These are phyloP conservation scores for Acleris emargana DNA, from an alignment of 2,888 invertebrate species.

Conservation along the genomic window DNA sequence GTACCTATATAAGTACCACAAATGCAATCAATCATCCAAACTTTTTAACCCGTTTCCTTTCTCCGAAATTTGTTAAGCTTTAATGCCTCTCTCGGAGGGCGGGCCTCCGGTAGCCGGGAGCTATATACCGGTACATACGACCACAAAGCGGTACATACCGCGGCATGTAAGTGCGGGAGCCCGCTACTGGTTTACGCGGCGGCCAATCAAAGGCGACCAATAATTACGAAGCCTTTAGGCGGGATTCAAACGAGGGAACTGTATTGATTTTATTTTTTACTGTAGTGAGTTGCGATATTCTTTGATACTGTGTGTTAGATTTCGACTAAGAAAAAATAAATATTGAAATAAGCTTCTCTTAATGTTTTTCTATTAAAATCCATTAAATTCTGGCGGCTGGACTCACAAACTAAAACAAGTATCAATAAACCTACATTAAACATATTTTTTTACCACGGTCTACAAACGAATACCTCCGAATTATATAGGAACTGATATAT, in stretches of 20 bases:
- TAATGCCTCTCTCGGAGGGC: slow-evolving; percentile 57
- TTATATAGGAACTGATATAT: too few relatives aligned
- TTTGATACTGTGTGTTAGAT: too few relatives aligned
- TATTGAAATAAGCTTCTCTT: too few relatives aligned
- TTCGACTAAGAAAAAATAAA: too few relatives aligned
- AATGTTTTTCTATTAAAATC: too few relatives aligned
- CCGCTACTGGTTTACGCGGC: slow-evolving; percentile 81
- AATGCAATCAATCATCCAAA: not conserved
- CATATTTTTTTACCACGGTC: too few relatives aligned
- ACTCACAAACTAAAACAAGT: too few relatives aligned
- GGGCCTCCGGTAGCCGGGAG: slow-evolving; percentile 58
- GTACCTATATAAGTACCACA: not conserved
- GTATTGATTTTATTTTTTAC: too few relatives aligned
- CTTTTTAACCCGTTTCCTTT: not conserved
- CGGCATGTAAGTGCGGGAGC: slow-evolving; percentile 53
- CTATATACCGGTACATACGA: slow-evolving; percentile 8
- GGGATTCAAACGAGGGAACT: slow-evolving; percentile 34
- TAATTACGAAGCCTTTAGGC: slow-evolving; percentile 44
- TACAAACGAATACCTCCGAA: too few relatives aligned
- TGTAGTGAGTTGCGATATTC: too few relatives aligned
- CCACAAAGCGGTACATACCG: slow-evolving; percentile 23
- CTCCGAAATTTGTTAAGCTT: slow-evolving; percentile 9
- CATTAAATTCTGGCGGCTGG: too few relatives aligned
- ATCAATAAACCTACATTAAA: too few relatives aligned
- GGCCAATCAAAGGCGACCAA: slow-evolving; percentile 67